Evolutionary conservation across 2,797 vertebrate genomes (phyloP).

Genomic region (Dermochelys coriacea): DNA sequence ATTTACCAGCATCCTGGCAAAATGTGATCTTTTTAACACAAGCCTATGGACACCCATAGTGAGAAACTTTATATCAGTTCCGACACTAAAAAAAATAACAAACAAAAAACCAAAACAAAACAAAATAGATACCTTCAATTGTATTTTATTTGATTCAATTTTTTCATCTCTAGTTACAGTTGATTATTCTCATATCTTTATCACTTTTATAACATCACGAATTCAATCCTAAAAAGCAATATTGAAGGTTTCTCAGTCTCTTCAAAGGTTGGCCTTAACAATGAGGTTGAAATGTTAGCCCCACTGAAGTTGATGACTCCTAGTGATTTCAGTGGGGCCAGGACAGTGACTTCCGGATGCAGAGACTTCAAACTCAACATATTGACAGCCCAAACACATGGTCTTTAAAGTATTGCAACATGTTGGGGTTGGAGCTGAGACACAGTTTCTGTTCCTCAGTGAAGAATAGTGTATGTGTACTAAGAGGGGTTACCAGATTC

Average conservation of each 20-base stretch:
- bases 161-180: background rate
- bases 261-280: background rate
- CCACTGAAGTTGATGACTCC: background rate
- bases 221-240: background rate
- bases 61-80: background rate
- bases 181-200: background rate
- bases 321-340: background rate
- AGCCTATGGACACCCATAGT: background rate
- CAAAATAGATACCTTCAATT: background rate
- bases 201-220: background rate
- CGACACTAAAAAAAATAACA: background rate
- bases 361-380: conserved; percentile 15
- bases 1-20: background rate
- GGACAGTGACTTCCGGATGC: conserved; percentile 12
- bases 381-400: background rate
- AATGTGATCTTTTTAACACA: background rate
- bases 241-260: background rate
- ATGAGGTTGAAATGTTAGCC: background rate
- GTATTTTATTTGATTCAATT: background rate
- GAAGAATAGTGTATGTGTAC: background rate
- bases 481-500: conserved; percentile 34
- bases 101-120: background rate
- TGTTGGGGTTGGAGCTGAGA: conserved; percentile 17
- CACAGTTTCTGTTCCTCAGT: conserved; percentile 30
- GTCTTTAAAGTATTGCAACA: background rate